Percentiles rank a stretch among this genome's conserved stretches.
Conservation (phyloP, 2,888 invertebrate species). For the Diploptera punctata region DNA sequence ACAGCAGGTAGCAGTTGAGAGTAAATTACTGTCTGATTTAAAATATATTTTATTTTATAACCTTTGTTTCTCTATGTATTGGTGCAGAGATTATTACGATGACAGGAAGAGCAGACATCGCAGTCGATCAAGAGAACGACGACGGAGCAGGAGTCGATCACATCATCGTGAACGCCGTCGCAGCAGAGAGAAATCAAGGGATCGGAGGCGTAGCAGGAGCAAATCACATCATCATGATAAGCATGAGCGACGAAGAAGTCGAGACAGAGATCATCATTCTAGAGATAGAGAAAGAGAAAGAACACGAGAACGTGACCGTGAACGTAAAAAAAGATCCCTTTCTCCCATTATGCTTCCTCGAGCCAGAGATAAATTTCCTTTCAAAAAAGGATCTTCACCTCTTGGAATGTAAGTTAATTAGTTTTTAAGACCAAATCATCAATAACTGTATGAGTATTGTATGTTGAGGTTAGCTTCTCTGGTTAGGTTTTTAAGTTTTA, state of each 20-base stretch:
- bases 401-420: conserved; percentile 55
- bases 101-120: conserved; percentile 54
- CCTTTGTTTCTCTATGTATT: too few species aligned
- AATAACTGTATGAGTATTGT: too few species aligned
- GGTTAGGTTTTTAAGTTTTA: too few species aligned
- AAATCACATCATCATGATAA: conserved; percentile 48
- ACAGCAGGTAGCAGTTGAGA: too few species aligned
- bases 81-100: background rate
- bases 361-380: conserved; percentile 54
- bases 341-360: conserved; percentile 53
- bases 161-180: conserved; percentile 52
- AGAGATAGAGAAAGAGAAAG: conserved; percentile 56
- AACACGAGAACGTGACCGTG: conserved; percentile 54
- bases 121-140: conserved; percentile 62
- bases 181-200: conserved; percentile 47
- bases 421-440: too few species aligned
- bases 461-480: too few species aligned
- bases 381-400: conserved; percentile 56
- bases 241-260: conserved; percentile 49
- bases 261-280: conserved; percentile 46
- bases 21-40: too few species aligned
- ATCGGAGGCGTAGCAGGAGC: conserved; percentile 48
- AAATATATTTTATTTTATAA: too few species aligned
- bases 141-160: conserved; percentile 49
- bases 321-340: conserved; percentile 48